Base-by-base conservation (phyloP, 2,888 invertebrate genomes). In the Arrhopalites spinosus region DNA sequence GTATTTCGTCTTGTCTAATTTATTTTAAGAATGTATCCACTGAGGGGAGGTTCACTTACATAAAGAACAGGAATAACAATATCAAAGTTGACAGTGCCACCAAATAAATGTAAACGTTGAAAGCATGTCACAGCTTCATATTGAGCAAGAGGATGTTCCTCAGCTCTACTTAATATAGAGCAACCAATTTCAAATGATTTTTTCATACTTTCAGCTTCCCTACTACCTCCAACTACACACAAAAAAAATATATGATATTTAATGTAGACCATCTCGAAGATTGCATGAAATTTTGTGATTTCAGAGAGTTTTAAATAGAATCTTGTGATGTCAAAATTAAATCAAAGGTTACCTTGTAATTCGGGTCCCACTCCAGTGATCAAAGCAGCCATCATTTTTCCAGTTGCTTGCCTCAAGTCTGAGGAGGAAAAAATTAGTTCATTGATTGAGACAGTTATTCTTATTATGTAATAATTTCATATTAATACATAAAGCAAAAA, bases 351-450 rank as follows among this genome's bases (percentile, higher is more conserved):
- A 91, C 92, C 91, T 89, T 98, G 97, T 75, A 99, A 88, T 87
- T 99, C 99, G 0, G 99, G 99, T 1, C 99, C 99, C 77, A 99
- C 94, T 0, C 97, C 96, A 5, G 98, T 99, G 73, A 99, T 98
- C 70, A 99, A 88, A 1, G 98, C 98, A 0, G 96, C 93, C 30
- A 98, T 87, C 82, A 97, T 91, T 85, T 96, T 92, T 0, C 96
- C 98, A 77, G 97, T 93, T 84, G 95, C 95, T 84, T 94, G 93
- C 86, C 96, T 95, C 25, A 98, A 91, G 85, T n/a, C n/a, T n/a
- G n/a, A n/a, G n/a, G n/a, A n/a, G n/a, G n/a, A n/a, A n/a, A n/a
- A n/a, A n/a, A n/a, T n/a, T n/a, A n/a, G n/a, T n/a, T n/a, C n/a
- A n/a, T n/a, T n/a, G n/a, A n/a, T n/a, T n/a, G n/a, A n/a, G n/a